Evolutionary conservation across 2,113 vertebrate species (phyloP).

Genomic region (Oxyura jamaicensis): DNA sequence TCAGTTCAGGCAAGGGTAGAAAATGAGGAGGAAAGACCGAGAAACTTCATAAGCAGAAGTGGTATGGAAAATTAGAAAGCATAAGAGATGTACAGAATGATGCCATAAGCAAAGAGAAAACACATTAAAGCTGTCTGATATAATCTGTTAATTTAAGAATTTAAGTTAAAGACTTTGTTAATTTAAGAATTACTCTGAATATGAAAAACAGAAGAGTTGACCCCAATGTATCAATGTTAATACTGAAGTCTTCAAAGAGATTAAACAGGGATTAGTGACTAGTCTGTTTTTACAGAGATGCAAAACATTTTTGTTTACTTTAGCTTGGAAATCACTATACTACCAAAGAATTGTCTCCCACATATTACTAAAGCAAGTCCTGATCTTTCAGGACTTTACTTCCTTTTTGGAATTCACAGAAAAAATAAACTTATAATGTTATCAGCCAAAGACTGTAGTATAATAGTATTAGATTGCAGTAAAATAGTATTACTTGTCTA

Average conservation of each 20-base stretch:
- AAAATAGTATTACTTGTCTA: not conserved
- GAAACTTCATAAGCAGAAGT: not conserved
- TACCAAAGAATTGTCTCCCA: not conserved
- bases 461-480: not conserved
- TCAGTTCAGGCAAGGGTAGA: not conserved
- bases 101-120: not conserved
- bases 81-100: not conserved
- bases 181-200: not conserved
- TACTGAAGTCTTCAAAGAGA: not conserved
- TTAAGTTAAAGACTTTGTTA: not conserved
- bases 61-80: not conserved
- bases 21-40: not conserved
- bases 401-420: not conserved
- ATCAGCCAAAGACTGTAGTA: not conserved
- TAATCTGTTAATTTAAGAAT: not conserved
- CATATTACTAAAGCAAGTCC: not conserved
- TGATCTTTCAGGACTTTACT: not conserved
- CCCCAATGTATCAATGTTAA: not conserved
- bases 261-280: not conserved
- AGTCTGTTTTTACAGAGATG: not conserved
- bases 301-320: not conserved
- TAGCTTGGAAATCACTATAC: not conserved
- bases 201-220: not conserved
- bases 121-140: not conserved
- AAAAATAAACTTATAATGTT: not conserved